Percentiles rank a stretch among this genome's conserved stretches.
These are phyloP conservation scores for Erythrolamprus reginae DNA, from an alignment of 2,113 vertebrate species.

Conservation along the genomic window DNA sequence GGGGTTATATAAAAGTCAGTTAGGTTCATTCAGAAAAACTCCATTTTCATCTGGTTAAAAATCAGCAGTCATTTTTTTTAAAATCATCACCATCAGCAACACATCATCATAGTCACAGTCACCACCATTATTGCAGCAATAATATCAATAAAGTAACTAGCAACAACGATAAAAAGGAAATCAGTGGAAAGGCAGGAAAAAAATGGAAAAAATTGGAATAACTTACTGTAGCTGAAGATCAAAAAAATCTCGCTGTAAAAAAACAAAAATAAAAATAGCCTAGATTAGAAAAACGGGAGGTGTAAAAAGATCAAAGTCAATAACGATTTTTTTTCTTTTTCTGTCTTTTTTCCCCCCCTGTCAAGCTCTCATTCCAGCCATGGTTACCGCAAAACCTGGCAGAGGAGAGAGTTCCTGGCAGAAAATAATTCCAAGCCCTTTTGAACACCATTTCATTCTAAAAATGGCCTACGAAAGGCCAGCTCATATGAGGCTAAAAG, in stretches of 20 bases:
- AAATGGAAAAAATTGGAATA: slow-evolving; percentile 68
- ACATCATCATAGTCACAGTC: slow-evolving; percentile 61
- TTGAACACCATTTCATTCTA: slow-evolving; percentile 64
- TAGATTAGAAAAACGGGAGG: slow-evolving; percentile 71
- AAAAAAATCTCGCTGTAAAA: slow-evolving; percentile 77
- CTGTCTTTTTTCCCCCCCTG: slow-evolving; percentile 45
- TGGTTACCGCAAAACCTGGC: slow-evolving; percentile 65
- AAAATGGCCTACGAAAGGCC: slow-evolving; percentile 64
- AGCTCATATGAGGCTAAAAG: slow-evolving; percentile 62
- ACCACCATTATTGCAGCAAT: slow-evolving; percentile 66
- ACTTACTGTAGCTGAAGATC: slow-evolving; percentile 76
- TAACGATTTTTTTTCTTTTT: slow-evolving; percentile 54
- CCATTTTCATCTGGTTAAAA: slow-evolving; percentile 65
- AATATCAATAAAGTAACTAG: slow-evolving; percentile 65
- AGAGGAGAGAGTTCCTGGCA: slow-evolving; percentile 55
- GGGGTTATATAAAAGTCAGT: slow-evolving; percentile 58
- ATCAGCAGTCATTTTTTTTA: slow-evolving; percentile 40
- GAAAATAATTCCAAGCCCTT: slow-evolving; percentile 69
- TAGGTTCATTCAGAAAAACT: slow-evolving; percentile 68
- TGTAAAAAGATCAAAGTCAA: slow-evolving; percentile 67
- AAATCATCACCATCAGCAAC: slow-evolving; percentile 58
- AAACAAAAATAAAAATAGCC: slow-evolving; percentile 76
- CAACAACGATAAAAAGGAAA: slow-evolving; percentile 74
- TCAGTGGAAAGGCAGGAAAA: slow-evolving; percentile 74
- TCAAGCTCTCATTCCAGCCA: slow-evolving; percentile 50